Conservation (phyloP, 2,888 invertebrate species). For the Gortyna flavago region DNA sequence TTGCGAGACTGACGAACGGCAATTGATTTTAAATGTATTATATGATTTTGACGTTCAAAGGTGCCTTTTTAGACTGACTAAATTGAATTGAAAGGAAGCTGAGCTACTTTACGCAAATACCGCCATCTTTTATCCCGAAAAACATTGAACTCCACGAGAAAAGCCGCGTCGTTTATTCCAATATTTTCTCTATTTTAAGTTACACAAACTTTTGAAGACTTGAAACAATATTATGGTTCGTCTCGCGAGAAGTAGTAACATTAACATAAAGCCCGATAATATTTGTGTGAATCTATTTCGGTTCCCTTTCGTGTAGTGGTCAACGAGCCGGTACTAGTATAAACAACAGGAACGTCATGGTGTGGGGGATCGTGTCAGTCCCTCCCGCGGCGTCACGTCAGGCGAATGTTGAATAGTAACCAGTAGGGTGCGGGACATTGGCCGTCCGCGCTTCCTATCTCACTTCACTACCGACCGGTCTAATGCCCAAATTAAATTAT, state of each 20-base stretch:
- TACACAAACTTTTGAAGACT: constrained; percentile 30
- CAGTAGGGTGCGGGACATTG: constrained; percentile 84
- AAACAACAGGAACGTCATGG: constrained; percentile 74
- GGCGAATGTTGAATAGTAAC: constrained; percentile 74
- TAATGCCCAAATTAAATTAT: constrained; percentile 40
- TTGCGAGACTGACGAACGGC: no score
- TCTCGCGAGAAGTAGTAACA: constrained; percentile 50
- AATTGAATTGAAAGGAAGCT: neutral
- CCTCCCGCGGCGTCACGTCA: constrained; percentile 76
- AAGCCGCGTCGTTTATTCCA: neutral
- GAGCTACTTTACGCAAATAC: neutral
- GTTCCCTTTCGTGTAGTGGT: constrained; percentile 75
- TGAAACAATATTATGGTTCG: constrained; percentile 46
- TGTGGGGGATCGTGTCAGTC: constrained; percentile 74
- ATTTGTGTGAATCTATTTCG: constrained; percentile 72
- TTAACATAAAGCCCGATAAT: constrained; percentile 56
- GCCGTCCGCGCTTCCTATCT: constrained; percentile 77
- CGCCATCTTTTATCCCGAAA: neutral
- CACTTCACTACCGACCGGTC: constrained; percentile 53
- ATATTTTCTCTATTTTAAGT: constrained; percentile 13
- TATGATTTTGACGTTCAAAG: no score
- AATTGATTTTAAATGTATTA: no score
- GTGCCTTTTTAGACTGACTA: no score
- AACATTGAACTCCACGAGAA: neutral
- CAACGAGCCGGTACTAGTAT: constrained; percentile 74